Evolutionary conservation across 2,113 vertebrate genomes (phyloP).

Genomic region (Ivindomyrus marchei): DNA sequence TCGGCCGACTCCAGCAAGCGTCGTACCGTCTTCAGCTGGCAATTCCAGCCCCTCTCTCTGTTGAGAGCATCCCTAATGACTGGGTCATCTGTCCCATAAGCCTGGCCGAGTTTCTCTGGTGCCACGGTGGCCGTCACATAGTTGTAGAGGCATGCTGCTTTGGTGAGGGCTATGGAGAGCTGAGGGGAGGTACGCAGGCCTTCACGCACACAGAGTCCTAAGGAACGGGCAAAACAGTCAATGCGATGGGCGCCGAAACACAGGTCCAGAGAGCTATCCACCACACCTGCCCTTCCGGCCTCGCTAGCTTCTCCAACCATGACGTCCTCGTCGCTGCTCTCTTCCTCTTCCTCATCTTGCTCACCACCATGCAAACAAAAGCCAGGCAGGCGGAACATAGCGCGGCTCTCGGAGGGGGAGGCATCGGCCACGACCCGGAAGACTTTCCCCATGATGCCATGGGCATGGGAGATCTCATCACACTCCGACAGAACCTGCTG

Average conservation of each 20-base stretch:
- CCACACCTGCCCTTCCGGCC: slow-evolving; percentile 25
- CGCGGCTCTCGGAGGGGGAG: slow-evolving; percentile 33
- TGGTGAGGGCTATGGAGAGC: slow-evolving; percentile 53
- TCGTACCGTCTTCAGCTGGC: slow-evolving; percentile 61
- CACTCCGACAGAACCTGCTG: slow-evolving; percentile 58
- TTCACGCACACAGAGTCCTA: slow-evolving; percentile 59
- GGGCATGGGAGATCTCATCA: slow-evolving; percentile 61
- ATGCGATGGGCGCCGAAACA: slow-evolving; percentile 56
- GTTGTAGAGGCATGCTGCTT: slow-evolving; percentile 62
- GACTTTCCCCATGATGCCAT: slow-evolving; percentile 57
- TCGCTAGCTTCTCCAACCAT: slow-evolving; percentile 22
- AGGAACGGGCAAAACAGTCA: slow-evolving; percentile 62
- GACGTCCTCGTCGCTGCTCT: slow-evolving; percentile 36
- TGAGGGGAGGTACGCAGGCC: slow-evolving; percentile 55
- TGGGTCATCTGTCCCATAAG: slow-evolving; percentile 47
- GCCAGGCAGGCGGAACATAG: slow-evolving; percentile 54
- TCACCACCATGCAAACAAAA: slow-evolving; percentile 42
- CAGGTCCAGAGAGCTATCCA: slow-evolving; percentile 53
- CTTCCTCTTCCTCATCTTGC: slow-evolving; percentile 37
- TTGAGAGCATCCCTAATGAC: slow-evolving; percentile 19
- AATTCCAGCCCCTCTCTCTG: slow-evolving; percentile 52
- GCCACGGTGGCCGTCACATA: slow-evolving; percentile 64
- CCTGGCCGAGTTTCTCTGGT: slow-evolving; percentile 61
- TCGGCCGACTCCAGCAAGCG: slow-evolving; percentile 63
- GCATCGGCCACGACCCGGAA: slow-evolving; percentile 60